phyloP scores from a whole-genome alignment of 2,797 vertebrate species.

The Poeciliopsis paucimaculata region DNA sequence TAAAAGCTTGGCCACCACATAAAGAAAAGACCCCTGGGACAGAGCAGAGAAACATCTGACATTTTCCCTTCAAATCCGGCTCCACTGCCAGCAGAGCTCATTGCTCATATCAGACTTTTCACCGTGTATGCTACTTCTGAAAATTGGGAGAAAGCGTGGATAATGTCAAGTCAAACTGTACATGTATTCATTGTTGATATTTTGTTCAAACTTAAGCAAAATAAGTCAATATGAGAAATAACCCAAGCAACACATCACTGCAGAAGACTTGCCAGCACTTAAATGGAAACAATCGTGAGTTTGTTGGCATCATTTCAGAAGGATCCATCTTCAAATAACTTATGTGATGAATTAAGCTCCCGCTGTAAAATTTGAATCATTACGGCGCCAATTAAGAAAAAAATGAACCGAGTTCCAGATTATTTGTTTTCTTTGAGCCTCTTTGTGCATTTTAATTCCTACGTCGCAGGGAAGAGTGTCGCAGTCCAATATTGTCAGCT shows the following conservation, averaged over 20 bases:
- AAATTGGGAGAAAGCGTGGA: constrained; percentile 21
- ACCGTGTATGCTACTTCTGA: constrained; percentile 4
- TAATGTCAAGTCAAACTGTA: constrained; percentile 19
- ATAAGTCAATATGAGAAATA: neutral
- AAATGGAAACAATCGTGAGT: neutral
- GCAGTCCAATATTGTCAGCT: constrained; percentile 62
- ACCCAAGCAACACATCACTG: neutral
- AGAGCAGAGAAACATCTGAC: constrained; percentile 27
- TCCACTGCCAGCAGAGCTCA: constrained; percentile 7
- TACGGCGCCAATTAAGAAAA: neutral
- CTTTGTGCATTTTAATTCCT: neutral
- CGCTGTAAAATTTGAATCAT: neutral
- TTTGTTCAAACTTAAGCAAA: neutral
- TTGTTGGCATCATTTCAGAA: neutral
- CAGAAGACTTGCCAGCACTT: neutral
- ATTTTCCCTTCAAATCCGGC: constrained; percentile 21
- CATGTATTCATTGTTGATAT: neutral
- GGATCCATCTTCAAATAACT: neutral
- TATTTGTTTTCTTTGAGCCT: neutral
- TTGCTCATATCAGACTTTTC: constrained; percentile 27
- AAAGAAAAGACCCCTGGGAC: constrained; percentile 46
- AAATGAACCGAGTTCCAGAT: neutral
- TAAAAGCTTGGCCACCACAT: constrained; percentile 45
- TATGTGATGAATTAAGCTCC: neutral
- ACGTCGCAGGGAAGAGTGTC: constrained; percentile 12